Percentiles rank a stretch among this genome's conserved stretches.
Conservation (phyloP, 2,888 invertebrate genomes). For the Parapristionchus giblindavisi region DNA sequence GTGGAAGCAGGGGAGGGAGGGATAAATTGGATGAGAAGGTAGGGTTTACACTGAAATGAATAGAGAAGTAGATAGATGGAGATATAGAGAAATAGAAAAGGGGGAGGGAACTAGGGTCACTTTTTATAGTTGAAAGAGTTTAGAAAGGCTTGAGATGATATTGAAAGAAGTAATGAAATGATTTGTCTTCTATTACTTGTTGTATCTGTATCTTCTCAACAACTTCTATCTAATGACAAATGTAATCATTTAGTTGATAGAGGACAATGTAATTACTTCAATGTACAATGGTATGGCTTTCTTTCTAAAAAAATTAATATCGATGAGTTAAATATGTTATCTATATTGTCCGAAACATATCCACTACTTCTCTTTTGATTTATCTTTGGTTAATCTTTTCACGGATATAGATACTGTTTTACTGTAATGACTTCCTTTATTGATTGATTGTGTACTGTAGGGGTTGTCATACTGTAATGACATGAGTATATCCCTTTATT, state of each 20-base stretch:
- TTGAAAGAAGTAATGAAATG: constrained; percentile 28
- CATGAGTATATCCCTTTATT: too few relatives aligned
- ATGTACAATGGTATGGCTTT: constrained; percentile 52
- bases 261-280: constrained; percentile 56
- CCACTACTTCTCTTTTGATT: not conserved
- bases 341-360: constrained; percentile 31
- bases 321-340: too few relatives aligned
- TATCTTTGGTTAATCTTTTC: too few relatives aligned
- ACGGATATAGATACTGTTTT: too few relatives aligned
- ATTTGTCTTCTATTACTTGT: not conserved
- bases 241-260: constrained; percentile 60
- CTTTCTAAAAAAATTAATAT: too few relatives aligned
- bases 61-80: constrained; percentile 18
- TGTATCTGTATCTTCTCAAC: constrained; percentile 39
- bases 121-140: constrained; percentile 16
- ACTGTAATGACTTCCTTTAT: too few relatives aligned
- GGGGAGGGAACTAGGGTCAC: too few relatives aligned
- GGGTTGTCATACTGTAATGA: too few relatives aligned
- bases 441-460: too few relatives aligned
- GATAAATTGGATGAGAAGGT: not conserved
- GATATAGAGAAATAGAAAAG: constrained; percentile 2
- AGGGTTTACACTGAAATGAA: constrained; percentile 24
- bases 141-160: not conserved
- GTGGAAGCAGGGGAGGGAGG: constrained; percentile 10
- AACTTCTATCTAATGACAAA: constrained; percentile 51